Base-by-base conservation (phyloP, 2,888 invertebrate species). In the Schrankia costaestrigalis region DNA sequence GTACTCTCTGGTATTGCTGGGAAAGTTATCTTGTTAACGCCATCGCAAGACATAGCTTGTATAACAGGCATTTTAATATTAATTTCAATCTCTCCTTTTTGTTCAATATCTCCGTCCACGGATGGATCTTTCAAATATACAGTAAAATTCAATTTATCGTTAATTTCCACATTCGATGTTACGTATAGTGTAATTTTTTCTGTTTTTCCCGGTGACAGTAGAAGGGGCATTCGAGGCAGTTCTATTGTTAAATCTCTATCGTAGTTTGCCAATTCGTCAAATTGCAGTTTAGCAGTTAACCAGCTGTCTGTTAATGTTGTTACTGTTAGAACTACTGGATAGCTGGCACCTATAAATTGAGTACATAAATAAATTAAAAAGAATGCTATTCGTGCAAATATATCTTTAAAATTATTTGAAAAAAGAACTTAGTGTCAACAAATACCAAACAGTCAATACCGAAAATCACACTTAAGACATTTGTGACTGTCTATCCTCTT, bases 41-140 rank as follows among this genome's bases (percentile, higher is more conserved):
- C 85, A 25, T 80, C 82, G 4, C 69, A 63, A 0, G 86, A 83
- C 59, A 85, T 70, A 0, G 81, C 77, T 50, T 84, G 84, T 25
- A 87, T 67, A 1, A 62, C 56, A 0, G 87, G 87, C 70, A 81
- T 67, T 63, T 71, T 75, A 0, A 86, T 70, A 15, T 73, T 63
- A 0, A 83, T 54, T 28, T 72, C 50, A 0, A 86, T 23, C 4
- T 41, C 48, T 0, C 75, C 80, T 22, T 54, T 67, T 14, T 81
- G 78, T 21, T 75, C 69, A 0, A 70, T 44, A 5, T 82, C 78
- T 0, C 48, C 54, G 5, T 84, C 82, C 8, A 82, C 50, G 0
- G 78, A 73, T 0, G 81, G 63, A 27, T 87, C 86, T 63, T 74
- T 83, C 2, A 86, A 36, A 8, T 47, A 42, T 25, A 85, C 51